A percentile compares a stretch with the other conserved stretches of the same genome.
phyloP scores from a whole-genome alignment of 2,888 invertebrate genomes.

The Pristionchus japonicus region DNA sequence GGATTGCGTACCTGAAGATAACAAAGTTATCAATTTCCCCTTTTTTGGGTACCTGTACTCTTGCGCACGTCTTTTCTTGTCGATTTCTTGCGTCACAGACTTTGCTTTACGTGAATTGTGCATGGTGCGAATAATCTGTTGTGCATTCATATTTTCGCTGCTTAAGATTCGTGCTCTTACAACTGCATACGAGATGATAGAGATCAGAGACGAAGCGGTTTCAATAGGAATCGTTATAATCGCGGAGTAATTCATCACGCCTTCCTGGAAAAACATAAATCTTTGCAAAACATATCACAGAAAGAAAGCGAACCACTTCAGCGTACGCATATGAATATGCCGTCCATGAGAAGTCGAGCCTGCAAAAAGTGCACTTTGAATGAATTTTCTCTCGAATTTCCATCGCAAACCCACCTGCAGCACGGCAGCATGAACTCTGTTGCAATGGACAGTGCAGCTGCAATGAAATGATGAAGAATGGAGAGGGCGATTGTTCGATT shows the following conservation, averaged over 20 bases:
- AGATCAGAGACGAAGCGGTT: not conserved
- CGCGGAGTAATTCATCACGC: not conserved
- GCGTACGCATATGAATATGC: not conserved
- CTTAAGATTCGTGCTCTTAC: not conserved
- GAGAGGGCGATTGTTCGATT: not conserved
- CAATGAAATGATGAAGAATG: not conserved
- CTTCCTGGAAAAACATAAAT: not conserved
- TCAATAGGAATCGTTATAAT: not conserved
- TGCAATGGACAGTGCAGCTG: not conserved
- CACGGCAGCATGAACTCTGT: not conserved
- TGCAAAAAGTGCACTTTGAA: not conserved
- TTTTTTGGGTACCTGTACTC: slow-evolving; percentile 8
- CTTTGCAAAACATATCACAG: too few species aligned
- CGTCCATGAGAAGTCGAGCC: not conserved
- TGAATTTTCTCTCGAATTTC: not conserved
- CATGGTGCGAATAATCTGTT: not conserved
- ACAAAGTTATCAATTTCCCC: too few species aligned
- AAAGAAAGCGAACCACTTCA: not conserved
- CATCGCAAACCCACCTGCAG: not conserved
- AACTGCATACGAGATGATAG: not conserved
- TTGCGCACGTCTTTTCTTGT: not conserved
- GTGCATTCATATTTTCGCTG: not conserved
- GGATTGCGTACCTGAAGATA: not conserved
- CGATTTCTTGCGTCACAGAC: not conserved
- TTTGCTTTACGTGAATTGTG: not conserved